A percentile compares a stretch with the other conserved stretches of the same genome.
These are phyloP conservation scores for Notolepis coatsorum DNA, from an alignment of 2,797 vertebrate genomes.

Conservation along the genomic window DNA sequence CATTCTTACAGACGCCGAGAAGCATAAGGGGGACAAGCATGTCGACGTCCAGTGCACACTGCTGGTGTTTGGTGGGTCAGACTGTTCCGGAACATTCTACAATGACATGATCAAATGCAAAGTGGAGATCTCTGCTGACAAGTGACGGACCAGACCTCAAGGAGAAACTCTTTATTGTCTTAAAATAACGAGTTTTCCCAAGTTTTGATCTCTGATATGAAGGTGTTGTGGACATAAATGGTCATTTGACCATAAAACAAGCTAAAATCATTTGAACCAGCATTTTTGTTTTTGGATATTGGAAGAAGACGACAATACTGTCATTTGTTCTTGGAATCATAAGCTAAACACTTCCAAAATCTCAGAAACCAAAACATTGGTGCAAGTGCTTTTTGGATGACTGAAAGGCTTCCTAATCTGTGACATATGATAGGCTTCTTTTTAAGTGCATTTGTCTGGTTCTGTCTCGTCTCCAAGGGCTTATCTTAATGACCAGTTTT, in stretches of 20 bases:
- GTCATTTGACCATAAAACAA: too few species aligned
- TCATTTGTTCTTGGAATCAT: too few species aligned
- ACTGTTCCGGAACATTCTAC: conserved; percentile 86
- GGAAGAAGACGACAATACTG: too few species aligned
- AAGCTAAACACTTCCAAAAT: too few species aligned
- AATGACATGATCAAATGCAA: conserved; percentile 77
- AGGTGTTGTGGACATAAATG: too few species aligned
- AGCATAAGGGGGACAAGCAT: conserved; percentile 45
- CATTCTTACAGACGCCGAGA: conserved; percentile 46
- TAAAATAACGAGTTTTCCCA: not conserved
- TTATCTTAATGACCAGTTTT: not conserved
- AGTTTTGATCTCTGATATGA: not conserved
- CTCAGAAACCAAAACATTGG: too few species aligned
- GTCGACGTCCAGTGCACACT: conserved; percentile 59
- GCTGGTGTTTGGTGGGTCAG: conserved; percentile 89
- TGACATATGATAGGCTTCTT: too few species aligned
- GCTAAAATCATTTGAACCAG: too few species aligned
- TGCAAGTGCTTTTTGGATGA: too few species aligned
- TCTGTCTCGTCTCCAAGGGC: not conserved
- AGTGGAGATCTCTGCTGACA: conserved; percentile 62
- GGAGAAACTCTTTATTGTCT: not conserved
- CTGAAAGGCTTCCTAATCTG: too few species aligned
- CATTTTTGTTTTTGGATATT: too few species aligned
- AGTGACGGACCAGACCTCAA: conserved; percentile 22
- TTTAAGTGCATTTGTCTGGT: too few species aligned